Evolutionary conservation across 2,888 invertebrate species (phyloP).

Genomic region (Pantelozetes paolii): DNA sequence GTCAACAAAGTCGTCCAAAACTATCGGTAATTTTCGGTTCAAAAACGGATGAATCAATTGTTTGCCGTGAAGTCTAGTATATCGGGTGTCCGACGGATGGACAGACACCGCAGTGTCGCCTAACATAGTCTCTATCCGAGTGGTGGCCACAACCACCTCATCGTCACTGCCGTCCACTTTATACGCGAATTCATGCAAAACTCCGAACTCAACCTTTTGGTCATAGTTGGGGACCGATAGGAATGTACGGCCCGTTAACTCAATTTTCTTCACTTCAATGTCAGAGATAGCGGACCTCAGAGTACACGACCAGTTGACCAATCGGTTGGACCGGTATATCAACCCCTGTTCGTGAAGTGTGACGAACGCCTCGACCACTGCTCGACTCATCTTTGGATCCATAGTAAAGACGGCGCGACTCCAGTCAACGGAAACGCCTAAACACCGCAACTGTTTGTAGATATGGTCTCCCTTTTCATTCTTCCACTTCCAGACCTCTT

Average conservation of each 20-base stretch:
- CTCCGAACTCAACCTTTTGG: slow-evolving; percentile 88
- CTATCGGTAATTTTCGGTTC: slow-evolving; percentile 73
- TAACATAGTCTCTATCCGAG: slow-evolving; percentile 96
- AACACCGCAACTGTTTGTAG: slow-evolving; percentile 74
- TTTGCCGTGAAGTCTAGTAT: slow-evolving; percentile 75
- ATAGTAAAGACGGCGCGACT: slow-evolving; percentile 89
- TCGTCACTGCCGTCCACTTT: slow-evolving; percentile 61
- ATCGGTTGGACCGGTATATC: slow-evolving; percentile 85
- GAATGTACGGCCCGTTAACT: slow-evolving; percentile 76
- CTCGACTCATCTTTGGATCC: slow-evolving; percentile 79
- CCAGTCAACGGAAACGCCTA: slow-evolving; percentile 96
- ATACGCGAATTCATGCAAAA: slow-evolving; percentile 87
- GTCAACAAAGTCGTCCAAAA: slow-evolving; percentile 91
- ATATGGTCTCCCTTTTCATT: slow-evolving; percentile 71
- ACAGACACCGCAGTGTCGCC: slow-evolving; percentile 97
- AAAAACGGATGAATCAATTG: slow-evolving; percentile 78
- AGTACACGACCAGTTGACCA: slow-evolving; percentile 98
- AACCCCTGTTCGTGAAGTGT: slow-evolving; percentile 77
- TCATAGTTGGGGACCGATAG: slow-evolving; percentile 84
- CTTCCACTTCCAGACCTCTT: slow-evolving; percentile 95
- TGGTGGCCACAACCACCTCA: slow-evolving; percentile 72
- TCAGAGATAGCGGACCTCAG: slow-evolving; percentile 97
- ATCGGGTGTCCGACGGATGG: slow-evolving; percentile 84
- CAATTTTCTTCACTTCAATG: slow-evolving; percentile 93
- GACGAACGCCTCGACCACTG: slow-evolving; percentile 92